Conservation (phyloP, 2,113 vertebrate species). For the Tricholaema leucomelas region DNA sequence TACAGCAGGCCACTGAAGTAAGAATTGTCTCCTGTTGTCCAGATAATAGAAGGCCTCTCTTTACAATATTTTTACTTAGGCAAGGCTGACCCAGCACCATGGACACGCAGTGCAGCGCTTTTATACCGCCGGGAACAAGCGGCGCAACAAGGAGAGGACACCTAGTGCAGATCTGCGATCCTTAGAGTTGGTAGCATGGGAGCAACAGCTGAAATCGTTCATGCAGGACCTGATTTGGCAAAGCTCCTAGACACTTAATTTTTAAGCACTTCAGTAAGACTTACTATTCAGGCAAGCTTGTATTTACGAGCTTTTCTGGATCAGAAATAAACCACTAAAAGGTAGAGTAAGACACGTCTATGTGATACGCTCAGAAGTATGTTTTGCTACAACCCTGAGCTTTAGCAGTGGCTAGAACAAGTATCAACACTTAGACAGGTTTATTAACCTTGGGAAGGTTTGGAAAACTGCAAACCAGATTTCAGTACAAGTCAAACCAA, state of each 20-base stretch:
- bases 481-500: neutral
- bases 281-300: neutral
- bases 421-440: rapidly evolving
- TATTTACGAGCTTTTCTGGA: neutral
- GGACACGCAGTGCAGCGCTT: neutral
- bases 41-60: neutral
- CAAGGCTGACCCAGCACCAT: neutral
- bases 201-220: neutral
- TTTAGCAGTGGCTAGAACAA: neutral
- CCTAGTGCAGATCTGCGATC: slow-evolving; percentile 50
- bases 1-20: neutral
- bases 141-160: slow-evolving; percentile 59
- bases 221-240: neutral
- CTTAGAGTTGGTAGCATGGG: neutral
- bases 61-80: neutral
- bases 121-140: neutral
- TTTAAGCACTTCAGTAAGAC: neutral
- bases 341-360: rapidly evolving
- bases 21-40: neutral
- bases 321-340: neutral
- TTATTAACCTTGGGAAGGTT: neutral
- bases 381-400: neutral
- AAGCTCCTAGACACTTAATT: neutral
- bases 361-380: neutral
- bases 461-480: neutral